Percentiles rank a stretch among this genome's conserved stretches.
Evolutionary conservation across 2,888 invertebrate genomes (phyloP).

Genomic region (Slavum lentiscoides): DNA sequence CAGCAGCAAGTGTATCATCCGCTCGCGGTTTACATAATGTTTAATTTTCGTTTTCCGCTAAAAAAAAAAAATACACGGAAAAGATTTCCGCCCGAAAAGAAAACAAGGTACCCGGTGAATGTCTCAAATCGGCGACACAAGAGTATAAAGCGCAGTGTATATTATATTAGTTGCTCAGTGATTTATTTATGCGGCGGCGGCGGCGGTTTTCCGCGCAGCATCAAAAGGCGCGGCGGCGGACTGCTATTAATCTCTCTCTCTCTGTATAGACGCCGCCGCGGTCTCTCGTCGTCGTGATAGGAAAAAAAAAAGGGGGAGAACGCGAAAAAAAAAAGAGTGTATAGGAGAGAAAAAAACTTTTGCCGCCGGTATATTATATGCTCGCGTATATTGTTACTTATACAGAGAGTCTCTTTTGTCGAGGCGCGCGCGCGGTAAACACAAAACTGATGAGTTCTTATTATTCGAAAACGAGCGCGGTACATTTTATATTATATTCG

Average conservation of each 20-base stretch:
- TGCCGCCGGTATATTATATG: conserved; percentile 6
- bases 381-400: conserved; percentile 43
- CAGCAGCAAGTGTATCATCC: no score
- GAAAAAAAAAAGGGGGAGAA: no score
- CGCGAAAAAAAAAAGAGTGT: not conserved
- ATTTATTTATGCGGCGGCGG: conserved; percentile 39
- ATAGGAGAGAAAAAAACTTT: conserved; percentile 21
- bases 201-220: conserved; percentile 21
- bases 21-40: no score
- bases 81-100: conserved; percentile 10
- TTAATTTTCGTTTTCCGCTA: no score
- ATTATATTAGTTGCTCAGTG: conserved; percentile 26
- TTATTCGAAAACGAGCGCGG: conserved; percentile 36
- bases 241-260: conserved; percentile 43
- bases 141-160: no score
- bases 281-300: conserved; percentile 14
- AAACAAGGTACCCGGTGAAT: conserved; percentile 6
- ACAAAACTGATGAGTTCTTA: conserved; percentile 52
- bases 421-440: conserved; percentile 17
- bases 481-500: not conserved
- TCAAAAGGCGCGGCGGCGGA: conserved; percentile 20
- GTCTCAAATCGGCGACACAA: not conserved
- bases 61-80: not conserved
- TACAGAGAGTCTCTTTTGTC: conserved; percentile 41
- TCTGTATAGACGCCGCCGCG: no score